Base-by-base conservation (phyloP, 2,888 invertebrate species). In the Caenorhabditis sp. region DNA sequence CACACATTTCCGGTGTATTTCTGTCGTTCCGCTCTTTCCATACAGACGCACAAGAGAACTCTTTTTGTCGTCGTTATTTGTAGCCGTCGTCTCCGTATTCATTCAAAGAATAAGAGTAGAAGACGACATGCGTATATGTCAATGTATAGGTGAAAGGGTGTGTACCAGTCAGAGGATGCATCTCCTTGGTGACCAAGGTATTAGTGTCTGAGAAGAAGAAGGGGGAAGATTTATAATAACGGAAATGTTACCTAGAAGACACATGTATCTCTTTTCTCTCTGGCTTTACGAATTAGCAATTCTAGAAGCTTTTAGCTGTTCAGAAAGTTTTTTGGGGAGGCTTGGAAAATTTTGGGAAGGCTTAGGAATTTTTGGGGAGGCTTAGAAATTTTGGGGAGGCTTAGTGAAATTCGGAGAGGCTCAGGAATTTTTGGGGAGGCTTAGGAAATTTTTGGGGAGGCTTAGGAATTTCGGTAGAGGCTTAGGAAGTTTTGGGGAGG, bases 1-100 rank as follows among this genome's bases (percentile, higher is more conserved):
- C 61, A 61, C 41, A 38, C 61, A 61, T 61, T 61, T 61, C 61
- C 61, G 61, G 61, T 61, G 61, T 61, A 61, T 61, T 61, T 61
- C 61, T 41, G 38, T 41, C 22, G 38, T 24, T 22, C 38, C 22
- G 10, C 10, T 12, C 38, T 24, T 28, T 28, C 8, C 56, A 26
- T 14, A 56, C 16, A 5, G 24, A n/a, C 8, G 19, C 22, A 31
- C 4, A 31, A 38, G 6, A 38, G 38, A 38, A 22, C 54, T 54
- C 58, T 31, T 28, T 58, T n/a, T 58, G 4, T 58, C 2, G 6
- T 28, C 28, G 16, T 61, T 31, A 28, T 31, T 28, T 14, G 28
- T 16, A 16, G 14, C n/a, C 58, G n/a, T 35, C 31, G 19, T 14
- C 5, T 10, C 12, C n/a, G 19, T 38, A 38, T 61, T 38, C 35